Evolutionary conservation across 2,797 vertebrate genomes (phyloP).

Genomic region (Sebastolobus alascanus): DNA sequence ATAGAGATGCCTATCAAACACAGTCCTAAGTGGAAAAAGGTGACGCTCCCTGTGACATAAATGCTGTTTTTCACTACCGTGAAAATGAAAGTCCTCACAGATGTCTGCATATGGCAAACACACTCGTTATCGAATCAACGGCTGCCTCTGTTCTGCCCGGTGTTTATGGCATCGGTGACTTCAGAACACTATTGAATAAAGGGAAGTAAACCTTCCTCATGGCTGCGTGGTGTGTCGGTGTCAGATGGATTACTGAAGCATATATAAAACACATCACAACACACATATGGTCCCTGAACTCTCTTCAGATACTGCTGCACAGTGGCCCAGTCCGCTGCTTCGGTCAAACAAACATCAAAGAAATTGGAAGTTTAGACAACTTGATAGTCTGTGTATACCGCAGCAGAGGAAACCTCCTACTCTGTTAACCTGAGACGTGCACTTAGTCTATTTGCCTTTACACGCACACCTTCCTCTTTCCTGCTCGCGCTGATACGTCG

Average conservation of each 20-base stretch:
- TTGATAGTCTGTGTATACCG: conserved; percentile 33
- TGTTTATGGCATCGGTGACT: conserved; percentile 66
- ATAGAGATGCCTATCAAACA: conserved; percentile 46
- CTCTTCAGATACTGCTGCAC: conserved; percentile 54
- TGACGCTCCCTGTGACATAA: conserved; percentile 57
- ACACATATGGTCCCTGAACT: conserved; percentile 59
- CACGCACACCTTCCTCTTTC: conserved; percentile 26
- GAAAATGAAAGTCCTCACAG: conserved; percentile 71
- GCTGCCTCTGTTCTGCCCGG: conserved; percentile 65
- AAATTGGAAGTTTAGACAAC: conserved; percentile 59
- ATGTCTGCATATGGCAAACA: conserved; percentile 66
- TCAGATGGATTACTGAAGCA: conserved; percentile 73
- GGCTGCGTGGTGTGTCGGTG: conserved; percentile 48
- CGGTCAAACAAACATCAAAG: conserved; percentile 75
- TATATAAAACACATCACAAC: conserved; percentile 72
- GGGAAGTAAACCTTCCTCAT: conserved; percentile 44
- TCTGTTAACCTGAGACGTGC: conserved; percentile 44
- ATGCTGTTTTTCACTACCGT: conserved; percentile 59
- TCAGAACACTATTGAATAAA: conserved; percentile 61
- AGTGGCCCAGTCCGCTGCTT: conserved; percentile 61
- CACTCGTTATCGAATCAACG: conserved; percentile 76
- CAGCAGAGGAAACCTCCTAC: conserved; percentile 42
- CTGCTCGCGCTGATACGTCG: conserved; percentile 20
- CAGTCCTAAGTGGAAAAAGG: conserved; percentile 74
- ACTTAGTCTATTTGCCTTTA: conserved; percentile 38